Evolutionary conservation across 2,888 invertebrate genomes (phyloP), one percentile per base, ranked within the genome.

Genomic region (Abscondita cerata): DNA sequence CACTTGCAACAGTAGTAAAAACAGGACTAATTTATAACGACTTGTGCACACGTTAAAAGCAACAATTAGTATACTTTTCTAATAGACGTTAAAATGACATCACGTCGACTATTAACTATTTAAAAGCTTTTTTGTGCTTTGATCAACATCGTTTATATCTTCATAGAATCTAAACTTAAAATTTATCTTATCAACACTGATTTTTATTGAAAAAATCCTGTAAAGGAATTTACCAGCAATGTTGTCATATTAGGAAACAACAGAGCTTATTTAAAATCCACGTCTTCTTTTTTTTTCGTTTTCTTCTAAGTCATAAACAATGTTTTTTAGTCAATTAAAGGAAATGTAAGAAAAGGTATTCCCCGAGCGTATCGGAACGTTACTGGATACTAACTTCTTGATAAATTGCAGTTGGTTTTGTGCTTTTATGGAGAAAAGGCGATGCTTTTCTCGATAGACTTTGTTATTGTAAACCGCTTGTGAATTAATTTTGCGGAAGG

Each of bases 401-500:
- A 71, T 70, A 68, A 68, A 72, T 71, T 65, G 65, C 59, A 61
- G 64, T 69, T 70, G 67, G 72, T 71, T 72, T 71, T 73, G 72
- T 56, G 69, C 73, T 73, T 75, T 72, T 72, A 75, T 68, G 73
- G 73, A 67, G 68, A 67, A 57, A 61, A 52, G 52, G 25, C 56
- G 56, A 61, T 61, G 56, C 56, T 56, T 61, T 61, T 52, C 61
- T 50, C 60, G 55, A 60, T 55, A 60, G 60, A 55, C 54, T 60
- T 59, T 50, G 54, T 59, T 50, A 38, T 41, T 59, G 18, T 50
- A 54, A 44, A 54, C 54, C 59, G 59, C 41, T 18, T 16, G 20
- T 31, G 60, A 51, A 44, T 46, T 44, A 2, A 25, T 9, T 25
- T 44, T 41, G 19, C 46, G 15, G 41, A 40, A 46, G 51, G 44